These are phyloP conservation scores for Patiria miniata DNA, from an alignment of 35 echinoderm and acorn worm species.

Conservation along the genomic window DNA sequence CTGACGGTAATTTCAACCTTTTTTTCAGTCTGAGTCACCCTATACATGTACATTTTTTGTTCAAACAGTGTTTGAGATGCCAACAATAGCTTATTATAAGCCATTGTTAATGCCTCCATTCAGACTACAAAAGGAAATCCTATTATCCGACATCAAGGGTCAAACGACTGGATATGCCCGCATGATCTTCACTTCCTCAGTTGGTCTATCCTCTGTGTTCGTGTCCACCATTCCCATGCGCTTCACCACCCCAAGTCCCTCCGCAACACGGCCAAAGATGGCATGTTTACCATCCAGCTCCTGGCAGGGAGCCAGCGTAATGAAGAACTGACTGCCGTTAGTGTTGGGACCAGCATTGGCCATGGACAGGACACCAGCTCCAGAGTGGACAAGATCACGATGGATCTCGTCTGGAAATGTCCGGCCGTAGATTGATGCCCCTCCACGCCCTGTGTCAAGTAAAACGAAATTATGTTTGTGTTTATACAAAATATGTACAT, in stretches of 20 bases:
- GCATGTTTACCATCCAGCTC: constrained; percentile 94
- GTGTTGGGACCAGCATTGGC: constrained; percentile 95
- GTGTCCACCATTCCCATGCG: constrained; percentile 95
- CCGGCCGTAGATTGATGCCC: constrained; percentile 86
- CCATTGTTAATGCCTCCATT: no score
- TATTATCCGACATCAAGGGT: no score
- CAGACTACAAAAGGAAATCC: no score
- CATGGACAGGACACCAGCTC: constrained; percentile 96
- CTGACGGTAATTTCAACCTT: no score
- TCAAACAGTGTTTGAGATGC: no score
- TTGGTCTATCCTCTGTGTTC: constrained; percentile 74
- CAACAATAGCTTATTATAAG: no score
- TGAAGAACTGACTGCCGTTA: constrained; percentile 98
- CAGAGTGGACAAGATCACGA: constrained; percentile 82
- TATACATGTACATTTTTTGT: no score
- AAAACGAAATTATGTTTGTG: neutral
- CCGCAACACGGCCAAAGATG: constrained; percentile 79
- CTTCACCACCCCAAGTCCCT: constrained; percentile 71
- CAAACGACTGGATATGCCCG: constrained; percentile 55
- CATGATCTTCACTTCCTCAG: constrained; percentile 80
- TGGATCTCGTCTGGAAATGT: constrained; percentile 89
- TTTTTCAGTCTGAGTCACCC: no score
- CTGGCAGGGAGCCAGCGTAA: constrained; percentile 81
- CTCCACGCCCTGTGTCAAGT: constrained; percentile 73
- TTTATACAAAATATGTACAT: neutral